A percentile compares a stretch with the other conserved stretches of the same genome.
phyloP scores from a whole-genome alignment of 2,888 invertebrate genomes.

The Druceiella hillmani region DNA sequence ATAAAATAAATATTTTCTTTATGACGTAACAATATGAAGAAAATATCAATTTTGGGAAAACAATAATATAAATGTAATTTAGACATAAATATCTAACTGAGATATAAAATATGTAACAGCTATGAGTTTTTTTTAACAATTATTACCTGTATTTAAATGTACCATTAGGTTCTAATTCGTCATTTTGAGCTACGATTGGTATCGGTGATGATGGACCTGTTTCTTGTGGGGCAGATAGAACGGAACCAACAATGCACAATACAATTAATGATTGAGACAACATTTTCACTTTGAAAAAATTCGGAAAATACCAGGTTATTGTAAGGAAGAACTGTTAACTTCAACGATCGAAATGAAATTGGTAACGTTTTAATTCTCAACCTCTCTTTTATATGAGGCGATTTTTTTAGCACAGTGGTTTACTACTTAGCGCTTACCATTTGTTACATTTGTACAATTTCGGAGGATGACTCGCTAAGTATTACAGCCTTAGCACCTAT shows the following conservation, averaged over 20 bases:
- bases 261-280: slow-evolving; percentile 32
- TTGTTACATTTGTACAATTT: too few species aligned
- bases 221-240: slow-evolving; percentile 3
- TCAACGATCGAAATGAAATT: too few species aligned
- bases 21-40: neutral
- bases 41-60: slow-evolving; percentile 1
- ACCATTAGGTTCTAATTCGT: slow-evolving; percentile 47
- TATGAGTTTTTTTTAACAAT: slow-evolving; percentile 1
- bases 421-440: too few species aligned
- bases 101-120: neutral
- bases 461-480: too few species aligned
- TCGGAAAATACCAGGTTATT: too few species aligned
- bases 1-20: slow-evolving; percentile 1
- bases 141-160: slow-evolving; percentile 48
- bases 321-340: too few species aligned
- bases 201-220: slow-evolving; percentile 26
- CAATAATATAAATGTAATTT: neutral
- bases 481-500: too few species aligned
- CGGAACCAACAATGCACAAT: slow-evolving; percentile 18
- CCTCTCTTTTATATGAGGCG: too few species aligned
- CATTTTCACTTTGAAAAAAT: slow-evolving; percentile 35
- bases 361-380: too few species aligned
- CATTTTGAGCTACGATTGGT: slow-evolving; percentile 49
- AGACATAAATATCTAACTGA: slow-evolving; percentile 3
- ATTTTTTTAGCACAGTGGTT: too few species aligned